Conservation (phyloP, 2,797 vertebrate species). For the Myiotriccus ornatus region DNA sequence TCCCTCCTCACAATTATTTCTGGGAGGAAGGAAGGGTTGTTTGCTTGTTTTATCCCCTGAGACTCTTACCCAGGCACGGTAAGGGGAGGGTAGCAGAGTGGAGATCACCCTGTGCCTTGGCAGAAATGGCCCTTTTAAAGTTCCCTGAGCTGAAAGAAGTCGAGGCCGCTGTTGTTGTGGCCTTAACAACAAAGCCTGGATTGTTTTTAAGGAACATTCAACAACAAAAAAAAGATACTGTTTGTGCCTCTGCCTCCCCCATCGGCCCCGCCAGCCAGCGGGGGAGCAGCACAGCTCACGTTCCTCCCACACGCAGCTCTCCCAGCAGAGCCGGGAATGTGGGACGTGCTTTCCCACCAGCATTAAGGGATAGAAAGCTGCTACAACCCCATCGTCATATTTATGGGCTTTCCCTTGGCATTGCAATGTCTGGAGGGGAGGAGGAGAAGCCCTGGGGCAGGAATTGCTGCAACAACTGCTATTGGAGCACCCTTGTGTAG, state of each 20-base stretch:
- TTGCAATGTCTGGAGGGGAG: accelerated
- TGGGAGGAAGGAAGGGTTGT: accelerated
- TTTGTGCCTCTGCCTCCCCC: background rate
- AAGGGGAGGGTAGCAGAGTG: background rate
- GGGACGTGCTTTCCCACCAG: background rate
- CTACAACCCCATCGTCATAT: accelerated
- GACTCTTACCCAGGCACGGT: accelerated
- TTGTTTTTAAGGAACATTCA: constrained; percentile 41
- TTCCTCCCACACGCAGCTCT: background rate
- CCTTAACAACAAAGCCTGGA: background rate
- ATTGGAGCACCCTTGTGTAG: background rate
- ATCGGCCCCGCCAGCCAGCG: background rate
- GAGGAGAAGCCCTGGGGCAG: background rate
- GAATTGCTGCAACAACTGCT: accelerated
- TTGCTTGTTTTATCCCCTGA: background rate
- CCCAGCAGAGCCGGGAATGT: background rate
- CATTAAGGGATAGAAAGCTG: background rate
- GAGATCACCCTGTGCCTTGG: background rate
- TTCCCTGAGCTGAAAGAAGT: background rate
- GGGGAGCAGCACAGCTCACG: background rate
- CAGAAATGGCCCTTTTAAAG: background rate
- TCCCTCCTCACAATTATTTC: background rate
- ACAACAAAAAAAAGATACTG: background rate
- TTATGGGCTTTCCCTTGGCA: accelerated
- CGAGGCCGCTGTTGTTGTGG: background rate